Conservation (phyloP, 1,140 invertebrate species). For the Mamestra configurata region DNA sequence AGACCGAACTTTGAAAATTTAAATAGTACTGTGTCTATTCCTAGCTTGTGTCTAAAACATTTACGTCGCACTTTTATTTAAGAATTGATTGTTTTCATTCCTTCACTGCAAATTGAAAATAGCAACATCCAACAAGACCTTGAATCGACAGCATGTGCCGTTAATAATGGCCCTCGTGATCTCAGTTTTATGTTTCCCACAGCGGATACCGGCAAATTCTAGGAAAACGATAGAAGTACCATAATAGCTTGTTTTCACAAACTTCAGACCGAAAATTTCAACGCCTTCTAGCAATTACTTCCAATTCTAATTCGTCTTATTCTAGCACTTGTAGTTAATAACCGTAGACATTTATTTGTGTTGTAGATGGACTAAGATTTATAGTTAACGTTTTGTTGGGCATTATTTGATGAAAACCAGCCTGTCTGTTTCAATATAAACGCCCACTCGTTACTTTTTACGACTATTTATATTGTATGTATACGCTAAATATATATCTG, state of each 20-base stretch:
- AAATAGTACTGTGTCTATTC: too few relatives aligned
- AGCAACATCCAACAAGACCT: background rate
- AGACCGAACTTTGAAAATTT: background rate
- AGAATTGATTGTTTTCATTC: background rate
- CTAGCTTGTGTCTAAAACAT: background rate
- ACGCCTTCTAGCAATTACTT: background rate
- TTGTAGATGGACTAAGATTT: slow-evolving; percentile 14
- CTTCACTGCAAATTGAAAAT: background rate
- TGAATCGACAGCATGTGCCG: slow-evolving; percentile 13
- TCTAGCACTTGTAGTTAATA: slow-evolving; percentile 7
- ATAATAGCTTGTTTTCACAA: background rate
- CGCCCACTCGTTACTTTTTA: background rate
- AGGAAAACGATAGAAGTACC: background rate
- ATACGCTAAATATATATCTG: background rate
- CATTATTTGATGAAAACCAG: slow-evolving; percentile 6
- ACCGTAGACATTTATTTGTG: slow-evolving; percentile 9
- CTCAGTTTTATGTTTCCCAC: slow-evolving; percentile 4
- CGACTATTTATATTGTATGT: slow-evolving; percentile 11
- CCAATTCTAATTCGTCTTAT: background rate
- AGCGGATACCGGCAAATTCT: background rate
- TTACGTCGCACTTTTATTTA: too few relatives aligned
- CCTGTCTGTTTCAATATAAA: slow-evolving; percentile 5
- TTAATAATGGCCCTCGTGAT: slow-evolving; percentile 17
- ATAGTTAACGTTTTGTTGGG: background rate
- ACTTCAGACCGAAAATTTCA: background rate